Evolutionary conservation across 2,888 invertebrate genomes (phyloP), one percentile per base, ranked within the genome.

Genomic region (Hemaris fuciformis): DNA sequence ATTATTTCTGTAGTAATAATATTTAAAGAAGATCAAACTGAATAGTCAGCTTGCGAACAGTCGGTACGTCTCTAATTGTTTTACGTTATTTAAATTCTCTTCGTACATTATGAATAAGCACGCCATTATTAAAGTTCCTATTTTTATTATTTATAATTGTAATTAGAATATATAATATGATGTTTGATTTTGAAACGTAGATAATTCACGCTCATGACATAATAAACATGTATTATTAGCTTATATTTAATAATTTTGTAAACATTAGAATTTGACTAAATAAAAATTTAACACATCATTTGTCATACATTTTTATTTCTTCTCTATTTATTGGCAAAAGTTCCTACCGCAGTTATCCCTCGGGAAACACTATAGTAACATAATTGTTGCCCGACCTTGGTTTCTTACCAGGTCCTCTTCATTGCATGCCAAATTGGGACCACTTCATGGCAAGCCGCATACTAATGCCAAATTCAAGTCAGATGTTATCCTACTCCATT

Each of bases 61-160:
- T 13, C 46, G 46, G 46, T 46, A 46, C 23, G n/a, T 23, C n/a
- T 46, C 46, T 25, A 6, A n/a, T 23, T 5, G 13, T 46, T 6
- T n/a, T 25, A 7, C 4, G 6, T 13, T 46, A n/a, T n/a, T 46
- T 13, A n/a, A 18, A 22, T 60, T 34, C 20, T 65, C 64, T 60
- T 61, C 61, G 63, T 66, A 62, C 67, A 64, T 66, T 66, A 67
- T 67, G 67, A 69, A 72, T 72, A 75, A 74, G 75, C 72, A 75
- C 75, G 76, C 75, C 69, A 71, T 72, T 75, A 69, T 77, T 71
- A 70, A 80, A 83, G 85, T 86, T 85, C 83, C 85, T 85, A 83
- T 79, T 79, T 78, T 80, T 70, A 64, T 76, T 69, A 72, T 76
- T 74, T 78, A 65, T 75, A 71, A 75, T 59, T 66, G 25, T 63